A percentile compares a stretch with the other conserved stretches of the same genome.
Evolutionary conservation across 2,888 invertebrate genomes (phyloP).

Genomic region (Papilio protenor): DNA sequence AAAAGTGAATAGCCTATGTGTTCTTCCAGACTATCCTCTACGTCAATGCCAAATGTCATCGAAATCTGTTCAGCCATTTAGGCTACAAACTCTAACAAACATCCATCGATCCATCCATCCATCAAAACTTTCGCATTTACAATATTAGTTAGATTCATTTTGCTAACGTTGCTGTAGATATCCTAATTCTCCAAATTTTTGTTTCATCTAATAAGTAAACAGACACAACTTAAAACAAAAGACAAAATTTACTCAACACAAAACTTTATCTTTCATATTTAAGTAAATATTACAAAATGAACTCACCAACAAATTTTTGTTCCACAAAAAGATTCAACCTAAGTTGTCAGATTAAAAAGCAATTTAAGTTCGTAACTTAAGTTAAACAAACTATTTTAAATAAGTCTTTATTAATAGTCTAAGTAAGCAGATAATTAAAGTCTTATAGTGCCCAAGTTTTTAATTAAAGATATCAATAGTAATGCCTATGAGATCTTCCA

Average conservation of each 20-base stretch:
- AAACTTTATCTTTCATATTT: not conserved
- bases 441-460: not conserved
- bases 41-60: no score
- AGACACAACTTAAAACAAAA: not conserved
- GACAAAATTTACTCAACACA: not conserved
- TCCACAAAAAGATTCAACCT: not conserved
- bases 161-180: not conserved
- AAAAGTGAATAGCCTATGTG: no score
- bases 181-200: not conserved
- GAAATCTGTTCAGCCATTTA: no score
- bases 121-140: no score
- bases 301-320: not conserved
- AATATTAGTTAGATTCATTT: not conserved
- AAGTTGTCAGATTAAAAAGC: conserved; percentile 8
- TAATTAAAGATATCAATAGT: not conserved
- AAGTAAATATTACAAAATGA: conserved; percentile 9
- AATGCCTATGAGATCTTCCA: no score
- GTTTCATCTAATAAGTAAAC: not conserved
- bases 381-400: not conserved
- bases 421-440: not conserved
- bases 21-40: no score
- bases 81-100: no score
- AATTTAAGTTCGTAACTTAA: conserved; percentile 9
- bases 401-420: not conserved
- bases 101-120: no score